Evolutionary conservation across 2,113 vertebrate genomes (phyloP).

Genomic region (Gymnorhina tibicen): DNA sequence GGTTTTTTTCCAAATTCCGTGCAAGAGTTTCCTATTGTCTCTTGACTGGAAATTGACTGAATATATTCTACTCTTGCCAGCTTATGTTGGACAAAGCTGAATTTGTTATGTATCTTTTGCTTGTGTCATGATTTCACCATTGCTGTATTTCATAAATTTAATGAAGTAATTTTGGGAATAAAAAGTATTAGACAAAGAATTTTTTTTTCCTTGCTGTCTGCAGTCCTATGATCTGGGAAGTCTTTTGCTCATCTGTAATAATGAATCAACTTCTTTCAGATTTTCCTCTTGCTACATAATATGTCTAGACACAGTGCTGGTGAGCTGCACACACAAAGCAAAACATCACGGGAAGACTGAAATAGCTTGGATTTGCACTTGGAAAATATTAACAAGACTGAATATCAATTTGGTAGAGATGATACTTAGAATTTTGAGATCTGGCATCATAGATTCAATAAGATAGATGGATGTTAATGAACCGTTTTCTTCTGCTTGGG

Average conservation of each 20-base stretch:
- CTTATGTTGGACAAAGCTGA: background rate
- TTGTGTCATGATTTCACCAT: background rate
- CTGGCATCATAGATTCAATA: background rate
- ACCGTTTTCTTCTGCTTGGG: background rate
- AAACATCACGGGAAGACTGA: background rate
- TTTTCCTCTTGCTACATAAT: background rate
- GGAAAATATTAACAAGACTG: background rate
- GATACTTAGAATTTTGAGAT: background rate
- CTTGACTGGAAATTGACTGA: background rate
- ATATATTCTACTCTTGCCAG: background rate
- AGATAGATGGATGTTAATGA: background rate
- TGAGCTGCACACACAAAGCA: background rate
- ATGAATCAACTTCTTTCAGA: background rate
- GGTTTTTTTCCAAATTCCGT: background rate
- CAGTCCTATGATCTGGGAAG: background rate
- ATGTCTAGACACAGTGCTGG: no score
- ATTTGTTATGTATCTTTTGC: background rate
- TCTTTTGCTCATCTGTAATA: background rate
- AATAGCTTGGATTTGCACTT: background rate
- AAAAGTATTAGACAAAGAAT: background rate
- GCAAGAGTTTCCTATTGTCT: background rate
- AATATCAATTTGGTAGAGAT: background rate
- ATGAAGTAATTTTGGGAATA: background rate
- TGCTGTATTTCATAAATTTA: background rate
- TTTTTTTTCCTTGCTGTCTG: background rate